Percentiles rank a stretch among this genome's conserved stretches.
Evolutionary conservation across 1,140 invertebrate genomes (phyloP).

Genomic region (Chironomus tepperi): DNA sequence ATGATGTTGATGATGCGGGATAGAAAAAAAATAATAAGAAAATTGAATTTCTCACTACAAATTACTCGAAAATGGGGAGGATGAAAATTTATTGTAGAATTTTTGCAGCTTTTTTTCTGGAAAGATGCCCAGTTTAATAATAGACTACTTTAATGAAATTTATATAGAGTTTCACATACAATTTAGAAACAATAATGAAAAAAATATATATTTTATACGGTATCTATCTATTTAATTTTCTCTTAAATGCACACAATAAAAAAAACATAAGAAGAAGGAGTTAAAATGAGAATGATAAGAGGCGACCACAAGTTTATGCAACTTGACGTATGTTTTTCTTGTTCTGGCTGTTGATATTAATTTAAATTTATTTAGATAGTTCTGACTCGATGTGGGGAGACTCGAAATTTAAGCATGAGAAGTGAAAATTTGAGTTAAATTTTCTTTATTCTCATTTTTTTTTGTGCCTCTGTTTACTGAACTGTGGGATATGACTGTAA

Average conservation of each 20-base stretch:
- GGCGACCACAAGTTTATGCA: slow-evolving; percentile 6
- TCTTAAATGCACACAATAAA: not conserved
- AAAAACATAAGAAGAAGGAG: not conserved
- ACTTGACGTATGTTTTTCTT: slow-evolving; percentile 5
- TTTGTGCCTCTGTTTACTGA: no score
- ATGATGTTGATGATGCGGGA: no score
- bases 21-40: no score
- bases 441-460: not conserved
- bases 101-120: not conserved
- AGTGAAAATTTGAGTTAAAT: slow-evolving; percentile 6
- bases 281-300: no score
- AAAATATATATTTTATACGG: not conserved
- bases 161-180: slow-evolving; percentile 19
- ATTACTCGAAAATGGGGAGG: not conserved
- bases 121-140: slow-evolving; percentile 21
- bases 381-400: not conserved
- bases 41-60: no score
- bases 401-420: not conserved
- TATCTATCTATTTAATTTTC: not conserved
- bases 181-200: not conserved
- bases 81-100: not conserved
- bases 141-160: slow-evolving; percentile 4
- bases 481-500: not conserved
- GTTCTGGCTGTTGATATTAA: slow-evolving; percentile 16
- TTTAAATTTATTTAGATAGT: slow-evolving; percentile 2